Base-by-base conservation (phyloP, 2,113 vertebrate genomes). In the Alces alces region DNA sequence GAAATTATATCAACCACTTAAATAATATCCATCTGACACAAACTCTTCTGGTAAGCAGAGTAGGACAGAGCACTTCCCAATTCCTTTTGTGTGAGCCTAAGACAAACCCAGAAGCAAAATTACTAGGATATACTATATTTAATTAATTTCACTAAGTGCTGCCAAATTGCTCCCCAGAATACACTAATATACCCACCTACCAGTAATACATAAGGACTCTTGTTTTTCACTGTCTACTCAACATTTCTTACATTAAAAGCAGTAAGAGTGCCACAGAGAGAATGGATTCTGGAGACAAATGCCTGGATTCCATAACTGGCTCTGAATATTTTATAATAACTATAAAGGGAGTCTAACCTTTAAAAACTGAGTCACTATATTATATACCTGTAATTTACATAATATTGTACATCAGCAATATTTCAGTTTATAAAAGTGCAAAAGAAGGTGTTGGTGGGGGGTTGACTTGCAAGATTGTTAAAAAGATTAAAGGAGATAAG, bases 401-500 rank as follows among this genome's bases (percentile, higher is more conserved):
- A 50, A n/a, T n/a, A 52, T 21, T 50, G 30, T 47, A 82, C 30
- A 52, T 82, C 17, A 52, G 43, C 47, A 52, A 52, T 82, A 52
- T 82, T 52, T 82, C 79, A 52, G 17, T 52, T 82, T 79, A 52
- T 33, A 82, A 82, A 82, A 82, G 30, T 82, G 30, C 79, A 82
- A 52, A 79, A 45, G 50, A 19, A 5, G 14, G 27, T 7, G 2
- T 27, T 43, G 16, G 16, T 9, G 28, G 16, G 9, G 5, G 15
- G 36, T 47, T 86, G 58, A 45, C 70, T 60, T 61, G 52, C 50
- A 85, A 15, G 9, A 43, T 17, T 58, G n/a, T 33, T 57, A 39
- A 60, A n/a, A 91, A 15, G 45, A 86, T 97, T 88, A 91, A 94
- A 97, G 27, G 64, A 96, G 78, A 92, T 52, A 73, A 60, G 17